phyloP scores from a whole-genome alignment of 2,113 vertebrate genomes.

The Ptilonorhynchus violaceus region DNA sequence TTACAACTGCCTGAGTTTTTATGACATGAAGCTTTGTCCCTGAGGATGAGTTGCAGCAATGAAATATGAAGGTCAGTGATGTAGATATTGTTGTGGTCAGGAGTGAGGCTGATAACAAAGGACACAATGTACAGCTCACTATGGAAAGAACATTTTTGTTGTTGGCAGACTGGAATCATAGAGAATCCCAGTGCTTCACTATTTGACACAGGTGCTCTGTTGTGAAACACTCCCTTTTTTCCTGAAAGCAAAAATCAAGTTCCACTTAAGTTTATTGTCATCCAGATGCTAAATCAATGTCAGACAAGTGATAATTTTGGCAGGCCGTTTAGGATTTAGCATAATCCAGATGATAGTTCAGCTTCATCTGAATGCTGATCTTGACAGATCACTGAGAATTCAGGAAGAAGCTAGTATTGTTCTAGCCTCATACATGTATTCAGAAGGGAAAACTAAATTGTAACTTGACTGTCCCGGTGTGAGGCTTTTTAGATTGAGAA shows the following conservation, averaged over 20 bases:
- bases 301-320: neutral
- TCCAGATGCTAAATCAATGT: neutral
- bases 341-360: neutral
- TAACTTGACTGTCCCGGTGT: neutral
- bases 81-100: neutral
- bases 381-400: neutral
- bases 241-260: neutral
- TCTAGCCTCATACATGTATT: neutral
- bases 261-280: neutral
- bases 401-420: neutral
- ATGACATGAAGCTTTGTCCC: slow-evolving; percentile 4
- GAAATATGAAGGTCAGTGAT: neutral
- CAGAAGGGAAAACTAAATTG: neutral
- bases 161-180: neutral
- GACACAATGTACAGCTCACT: neutral
- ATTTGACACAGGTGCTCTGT: neutral
- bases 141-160: neutral
- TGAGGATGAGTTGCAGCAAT: neutral
- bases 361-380: neutral
- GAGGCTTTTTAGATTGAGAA: neutral
- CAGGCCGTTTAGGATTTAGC: neutral
- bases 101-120: neutral
- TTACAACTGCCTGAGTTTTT: slow-evolving; percentile 18
- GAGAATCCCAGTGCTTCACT: neutral
- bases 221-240: neutral